phyloP scores from a whole-genome alignment of 2,888 invertebrate genomes.

The Urechis unicinctus region DNA sequence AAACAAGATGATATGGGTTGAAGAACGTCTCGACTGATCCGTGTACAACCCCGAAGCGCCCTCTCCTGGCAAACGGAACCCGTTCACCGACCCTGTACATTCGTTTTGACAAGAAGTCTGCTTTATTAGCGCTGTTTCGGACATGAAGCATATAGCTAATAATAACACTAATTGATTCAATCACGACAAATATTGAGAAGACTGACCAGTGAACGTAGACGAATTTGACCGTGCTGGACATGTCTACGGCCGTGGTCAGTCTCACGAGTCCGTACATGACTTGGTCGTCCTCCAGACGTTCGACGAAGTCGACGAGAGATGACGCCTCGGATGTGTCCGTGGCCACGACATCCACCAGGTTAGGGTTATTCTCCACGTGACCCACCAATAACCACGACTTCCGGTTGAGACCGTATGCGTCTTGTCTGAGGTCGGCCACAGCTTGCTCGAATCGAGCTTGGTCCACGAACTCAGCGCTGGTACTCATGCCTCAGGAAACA shows the following conservation, averaged over 20 bases:
- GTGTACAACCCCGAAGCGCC: conserved; percentile 43
- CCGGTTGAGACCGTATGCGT: conserved; percentile 15
- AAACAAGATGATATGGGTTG: conserved; percentile 35
- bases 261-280: conserved; percentile 41
- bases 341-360: conserved; percentile 24
- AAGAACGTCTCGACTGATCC: conserved; percentile 40
- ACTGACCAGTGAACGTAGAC: conserved; percentile 46
- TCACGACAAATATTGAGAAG: conserved; percentile 1
- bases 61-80: conserved; percentile 38
- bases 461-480: conserved; percentile 30
- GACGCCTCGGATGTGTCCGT: conserved; percentile 17
- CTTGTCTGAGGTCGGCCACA: conserved; percentile 30
- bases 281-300: conserved; percentile 17
- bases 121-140: not conserved
- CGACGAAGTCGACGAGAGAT: conserved; percentile 15
- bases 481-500: conserved; percentile 41
- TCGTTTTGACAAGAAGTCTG: too few species aligned
- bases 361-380: conserved; percentile 39
- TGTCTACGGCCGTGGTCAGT: conserved; percentile 40
- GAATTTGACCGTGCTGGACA: conserved; percentile 46
- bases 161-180: not conserved
- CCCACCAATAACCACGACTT: conserved; percentile 31
- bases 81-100: conserved; percentile 44
- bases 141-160: not conserved
- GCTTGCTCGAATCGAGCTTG: conserved; percentile 26